phyloP scores from a whole-genome alignment of 2,888 invertebrate genomes.

The Philhelius pedissequus region DNA sequence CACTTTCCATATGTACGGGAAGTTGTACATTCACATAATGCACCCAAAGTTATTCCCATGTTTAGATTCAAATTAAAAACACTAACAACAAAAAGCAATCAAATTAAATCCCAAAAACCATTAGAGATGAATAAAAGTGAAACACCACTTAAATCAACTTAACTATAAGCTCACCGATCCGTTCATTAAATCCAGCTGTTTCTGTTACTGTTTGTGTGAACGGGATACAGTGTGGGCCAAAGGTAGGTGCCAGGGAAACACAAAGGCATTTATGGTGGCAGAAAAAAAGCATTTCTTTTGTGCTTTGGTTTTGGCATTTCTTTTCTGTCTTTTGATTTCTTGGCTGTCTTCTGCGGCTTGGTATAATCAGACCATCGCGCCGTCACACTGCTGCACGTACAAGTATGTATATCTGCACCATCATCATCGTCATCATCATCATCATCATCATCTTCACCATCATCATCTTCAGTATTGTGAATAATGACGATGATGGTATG shows the following conservation, averaged over 20 bases:
- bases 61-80: not conserved
- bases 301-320: slow-evolving; percentile 54
- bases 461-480: slow-evolving; percentile 7
- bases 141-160: slow-evolving; percentile 58
- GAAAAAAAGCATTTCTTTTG: slow-evolving; percentile 47
- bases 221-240: not conserved
- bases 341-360: slow-evolving; percentile 35
- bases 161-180: slow-evolving; percentile 58
- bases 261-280: not conserved
- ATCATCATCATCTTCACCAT: slow-evolving; percentile 17
- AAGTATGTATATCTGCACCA: slow-evolving; percentile 49
- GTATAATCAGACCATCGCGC: slow-evolving; percentile 59
- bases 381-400: slow-evolving; percentile 55
- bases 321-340: slow-evolving; percentile 53
- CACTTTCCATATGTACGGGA: slow-evolving; percentile 45
- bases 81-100: slow-evolving; percentile 1
- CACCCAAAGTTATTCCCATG: slow-evolving; percentile 40
- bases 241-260: not conserved
- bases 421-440: slow-evolving; percentile 42
- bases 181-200: slow-evolving; percentile 63
- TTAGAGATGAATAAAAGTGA: slow-evolving; percentile 59
- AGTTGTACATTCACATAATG: slow-evolving; percentile 32
- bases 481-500: slow-evolving; percentile 33
- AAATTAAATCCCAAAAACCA: slow-evolving; percentile 52
- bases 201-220: not conserved